Evolutionary conservation across 2,113 vertebrate genomes (phyloP).

Genomic region (Isurus oxyrinchus): DNA sequence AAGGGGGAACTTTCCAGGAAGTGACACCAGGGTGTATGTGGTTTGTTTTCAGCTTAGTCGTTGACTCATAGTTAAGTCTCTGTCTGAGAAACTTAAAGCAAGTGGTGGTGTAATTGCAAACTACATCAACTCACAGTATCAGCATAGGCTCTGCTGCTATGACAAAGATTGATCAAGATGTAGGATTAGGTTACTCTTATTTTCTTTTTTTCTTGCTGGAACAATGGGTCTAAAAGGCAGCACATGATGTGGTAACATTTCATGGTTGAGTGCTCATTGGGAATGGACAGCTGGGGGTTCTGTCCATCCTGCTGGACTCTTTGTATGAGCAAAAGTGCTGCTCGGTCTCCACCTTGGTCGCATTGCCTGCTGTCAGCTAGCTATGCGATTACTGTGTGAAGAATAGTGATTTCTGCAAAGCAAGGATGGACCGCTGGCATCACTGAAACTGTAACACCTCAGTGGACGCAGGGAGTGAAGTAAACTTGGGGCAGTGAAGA

Average conservation of each 20-base stretch:
- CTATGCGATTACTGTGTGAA: neutral
- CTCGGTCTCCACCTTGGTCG: too few species aligned
- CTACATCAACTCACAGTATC: neutral
- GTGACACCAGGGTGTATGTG: neutral
- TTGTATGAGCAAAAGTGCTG: neutral
- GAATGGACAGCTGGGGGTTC: neutral
- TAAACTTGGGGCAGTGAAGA: neutral
- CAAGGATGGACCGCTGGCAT: neutral
- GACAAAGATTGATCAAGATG: neutral
- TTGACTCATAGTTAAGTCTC: neutral
- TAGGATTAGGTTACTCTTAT: neutral
- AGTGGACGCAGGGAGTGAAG: too few species aligned
- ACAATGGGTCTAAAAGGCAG: neutral
- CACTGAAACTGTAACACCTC: neutral
- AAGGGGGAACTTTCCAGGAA: neutral
- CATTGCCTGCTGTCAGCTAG: neutral
- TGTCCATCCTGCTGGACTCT: neutral
- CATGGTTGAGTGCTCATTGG: neutral
- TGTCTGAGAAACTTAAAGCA: slow-evolving; percentile 11
- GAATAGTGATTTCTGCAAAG: neutral
- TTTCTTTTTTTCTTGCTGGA: neutral
- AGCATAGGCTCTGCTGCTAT: neutral
- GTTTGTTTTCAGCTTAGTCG: neutral
- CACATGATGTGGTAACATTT: neutral
- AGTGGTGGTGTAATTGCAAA: neutral